Evolutionary conservation across 2,888 invertebrate genomes (phyloP), one percentile per base, ranked within the genome.

Genomic region (Erebia palarica): DNA sequence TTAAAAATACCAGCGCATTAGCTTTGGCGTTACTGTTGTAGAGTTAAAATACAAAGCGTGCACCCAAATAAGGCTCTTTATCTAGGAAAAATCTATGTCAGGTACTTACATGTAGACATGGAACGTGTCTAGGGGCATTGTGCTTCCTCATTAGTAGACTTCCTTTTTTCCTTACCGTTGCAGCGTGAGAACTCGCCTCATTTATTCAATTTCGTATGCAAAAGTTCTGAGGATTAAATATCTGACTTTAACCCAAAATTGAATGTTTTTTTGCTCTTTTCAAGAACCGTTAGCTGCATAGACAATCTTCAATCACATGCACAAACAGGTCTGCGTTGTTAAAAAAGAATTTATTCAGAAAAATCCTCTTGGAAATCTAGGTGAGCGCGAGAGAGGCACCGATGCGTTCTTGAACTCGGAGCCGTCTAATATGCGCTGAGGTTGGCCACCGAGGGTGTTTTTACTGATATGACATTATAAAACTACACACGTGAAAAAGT

Each of bases 81-180:
- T 66, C 66, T 69, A 55, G 60, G 68, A 47, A 72, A 57, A 74
- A 74, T 74, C 65, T 72, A 27, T 72, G 74, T 74, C 72, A 74
- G 70, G 13, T 58, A 27, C 68, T 67, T 65, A 69, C 65, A 70
- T 42, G 67, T 65, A 61, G 57, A 59, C 65, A n/a, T 18, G 51
- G 70, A 70, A 55, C 49, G 64, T 73, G 74, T 74, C 70, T 64
- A 73, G 74, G 64, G 47, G 53, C 58, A n/a, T 61, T 68, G 61
- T 18, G 7, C 68, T 47, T 49, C 53, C 70, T 74, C 74, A 74
- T 74, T 70, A 73, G 74, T 18, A 64, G 69, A 59, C 70, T 68
- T 70, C 68, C 65, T 65, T 65, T 59, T 36, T 51, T 53, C 58
- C 69, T 70, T 58, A 61, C 60, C 53, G 70, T 70, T 72, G 65